Percentiles rank a stretch among this genome's conserved stretches.
phyloP scores from a whole-genome alignment of 2,113 vertebrate species.

The Pandion haliaetus region DNA sequence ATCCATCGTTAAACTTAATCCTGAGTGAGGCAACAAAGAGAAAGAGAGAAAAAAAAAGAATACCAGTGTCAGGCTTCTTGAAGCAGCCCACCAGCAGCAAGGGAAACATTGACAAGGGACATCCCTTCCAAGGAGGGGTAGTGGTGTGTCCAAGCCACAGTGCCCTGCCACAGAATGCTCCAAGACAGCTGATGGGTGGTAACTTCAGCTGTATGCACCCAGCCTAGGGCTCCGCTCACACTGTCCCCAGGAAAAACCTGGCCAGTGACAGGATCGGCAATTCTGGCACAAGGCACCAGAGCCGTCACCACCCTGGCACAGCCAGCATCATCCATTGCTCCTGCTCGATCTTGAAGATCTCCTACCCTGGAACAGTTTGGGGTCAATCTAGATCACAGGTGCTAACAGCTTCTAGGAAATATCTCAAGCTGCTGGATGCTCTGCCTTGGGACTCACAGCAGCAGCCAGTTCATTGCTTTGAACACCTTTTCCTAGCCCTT shows the following conservation, averaged over 20 bases:
- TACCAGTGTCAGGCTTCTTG: background rate
- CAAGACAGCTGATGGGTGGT: background rate
- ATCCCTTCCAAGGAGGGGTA: background rate
- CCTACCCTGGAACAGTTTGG: background rate
- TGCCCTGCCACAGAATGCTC: background rate
- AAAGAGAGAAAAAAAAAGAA: background rate
- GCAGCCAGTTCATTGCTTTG: background rate
- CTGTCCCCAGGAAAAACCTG: fast-evolving
- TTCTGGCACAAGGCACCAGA: background rate
- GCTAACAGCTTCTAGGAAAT: background rate
- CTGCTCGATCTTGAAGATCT: background rate
- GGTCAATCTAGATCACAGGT: too few species aligned
- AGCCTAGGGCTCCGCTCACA: background rate
- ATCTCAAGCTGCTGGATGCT: background rate
- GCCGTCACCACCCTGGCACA: background rate
- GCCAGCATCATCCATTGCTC: background rate
- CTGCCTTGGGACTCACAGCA: background rate
- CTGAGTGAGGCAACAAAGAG: slow-evolving; percentile 1
- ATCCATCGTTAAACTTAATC: slow-evolving; percentile 62
- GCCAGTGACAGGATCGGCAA: background rate
- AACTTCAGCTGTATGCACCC: background rate
- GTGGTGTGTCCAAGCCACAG: background rate
- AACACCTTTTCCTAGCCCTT: background rate
- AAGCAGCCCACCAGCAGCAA: background rate
- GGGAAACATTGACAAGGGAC: background rate